Evolutionary conservation across 2,797 vertebrate genomes (phyloP).

Genomic region (Amazona ochrocephala): DNA sequence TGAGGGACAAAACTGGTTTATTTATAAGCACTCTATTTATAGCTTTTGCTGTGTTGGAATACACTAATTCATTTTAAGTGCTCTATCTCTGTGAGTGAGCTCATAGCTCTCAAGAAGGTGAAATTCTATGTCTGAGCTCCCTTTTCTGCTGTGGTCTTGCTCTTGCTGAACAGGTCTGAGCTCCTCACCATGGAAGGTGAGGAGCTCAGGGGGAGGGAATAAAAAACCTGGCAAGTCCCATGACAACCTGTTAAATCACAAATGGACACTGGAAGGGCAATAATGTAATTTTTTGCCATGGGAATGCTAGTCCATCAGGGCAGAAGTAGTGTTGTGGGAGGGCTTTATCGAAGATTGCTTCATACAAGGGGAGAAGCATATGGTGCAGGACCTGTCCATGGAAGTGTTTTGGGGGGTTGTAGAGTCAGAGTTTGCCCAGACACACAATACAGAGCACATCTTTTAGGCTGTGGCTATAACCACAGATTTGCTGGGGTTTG

Average conservation of each 20-base stretch:
- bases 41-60: conserved; percentile 66
- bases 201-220: neutral
- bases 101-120: conserved; percentile 38
- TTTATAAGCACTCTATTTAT: conserved; percentile 68
- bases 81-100: conserved; percentile 48
- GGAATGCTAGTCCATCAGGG: neutral
- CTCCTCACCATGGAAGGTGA: neutral
- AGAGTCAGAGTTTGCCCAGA: neutral
- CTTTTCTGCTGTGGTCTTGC: neutral
- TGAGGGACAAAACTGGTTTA: conserved; percentile 55
- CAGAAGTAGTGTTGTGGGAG: neutral
- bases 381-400: fast-evolving
- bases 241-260: neutral
- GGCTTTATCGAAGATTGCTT: neutral
- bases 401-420: neutral
- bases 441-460: too few species aligned
- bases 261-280: neutral
- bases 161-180: neutral
- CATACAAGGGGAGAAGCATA: neutral
- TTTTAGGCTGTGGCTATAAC: neutral
- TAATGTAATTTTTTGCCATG: fast-evolving
- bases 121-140: neutral
- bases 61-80: conserved; percentile 71
- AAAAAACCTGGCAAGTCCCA: neutral
- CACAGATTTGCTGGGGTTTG: neutral